Conservation (phyloP, 2,888 invertebrate genomes). For the Hyles lineata region DNA sequence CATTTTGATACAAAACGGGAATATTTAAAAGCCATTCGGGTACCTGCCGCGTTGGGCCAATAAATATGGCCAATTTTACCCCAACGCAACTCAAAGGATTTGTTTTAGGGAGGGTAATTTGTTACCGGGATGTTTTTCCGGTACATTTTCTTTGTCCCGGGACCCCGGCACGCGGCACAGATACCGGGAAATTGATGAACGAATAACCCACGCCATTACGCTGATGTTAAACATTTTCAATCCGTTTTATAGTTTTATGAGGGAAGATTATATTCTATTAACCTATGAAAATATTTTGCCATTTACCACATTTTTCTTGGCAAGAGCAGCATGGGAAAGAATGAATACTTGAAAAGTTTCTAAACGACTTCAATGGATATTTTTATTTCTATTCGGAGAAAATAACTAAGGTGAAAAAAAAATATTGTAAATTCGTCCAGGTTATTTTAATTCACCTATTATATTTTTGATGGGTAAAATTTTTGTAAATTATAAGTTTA, state of each 20-base stretch:
- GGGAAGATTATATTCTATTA: background rate
- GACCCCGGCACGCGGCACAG: conserved; percentile 15
- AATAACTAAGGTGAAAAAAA: no score
- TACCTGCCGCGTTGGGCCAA: conserved; percentile 25
- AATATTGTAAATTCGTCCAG: no score
- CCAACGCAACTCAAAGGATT: conserved; percentile 32
- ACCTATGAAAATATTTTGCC: background rate
- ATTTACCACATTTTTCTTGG: no score
- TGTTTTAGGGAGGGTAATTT: conserved; percentile 32
- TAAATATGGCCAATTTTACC: conserved; percentile 29
- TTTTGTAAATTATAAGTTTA: no score
- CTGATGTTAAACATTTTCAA: conserved; percentile 27
- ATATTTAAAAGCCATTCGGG: conserved; percentile 20
- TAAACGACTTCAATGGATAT: no score
- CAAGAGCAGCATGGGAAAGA: no score
- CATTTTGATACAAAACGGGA: conserved; percentile 12
- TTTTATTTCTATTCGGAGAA: no score
- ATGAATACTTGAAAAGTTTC: no score
- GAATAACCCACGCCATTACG: conserved; percentile 26
- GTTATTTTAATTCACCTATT: no score
- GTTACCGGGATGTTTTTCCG: conserved; percentile 35
- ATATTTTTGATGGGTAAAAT: no score
- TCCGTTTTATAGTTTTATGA: conserved; percentile 18
- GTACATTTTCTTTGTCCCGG: conserved; percentile 39
- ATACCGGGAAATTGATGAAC: conserved; percentile 27